Percentiles rank a stretch among this genome's conserved stretches.
Conservation (phyloP, 2,888 invertebrate species). For the Yponomeuta cagnagella region DNA sequence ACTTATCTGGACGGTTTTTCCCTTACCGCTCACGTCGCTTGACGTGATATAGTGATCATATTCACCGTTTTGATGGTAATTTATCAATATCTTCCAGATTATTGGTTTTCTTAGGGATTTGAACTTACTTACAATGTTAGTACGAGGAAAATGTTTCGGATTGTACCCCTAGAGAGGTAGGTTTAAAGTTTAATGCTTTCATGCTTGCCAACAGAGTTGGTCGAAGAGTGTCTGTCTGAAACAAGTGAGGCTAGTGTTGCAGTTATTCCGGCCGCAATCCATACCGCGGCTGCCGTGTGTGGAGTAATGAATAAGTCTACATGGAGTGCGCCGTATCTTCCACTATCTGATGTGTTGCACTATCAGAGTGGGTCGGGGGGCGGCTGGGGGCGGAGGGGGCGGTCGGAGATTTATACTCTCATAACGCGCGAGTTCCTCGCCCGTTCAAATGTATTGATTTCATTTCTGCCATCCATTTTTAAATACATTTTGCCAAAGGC, state of each 20-base stretch:
- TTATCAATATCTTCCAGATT: conserved; percentile 27
- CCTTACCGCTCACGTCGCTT: conserved; percentile 15
- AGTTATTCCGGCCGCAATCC: conserved; percentile 7
- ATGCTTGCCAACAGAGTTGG: background rate
- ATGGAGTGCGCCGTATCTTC: conserved; percentile 44
- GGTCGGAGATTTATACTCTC: conserved; percentile 64
- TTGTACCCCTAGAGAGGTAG: background rate
- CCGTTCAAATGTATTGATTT: conserved; percentile 63
- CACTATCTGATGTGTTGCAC: conserved; percentile 49
- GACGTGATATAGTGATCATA: conserved; percentile 12
- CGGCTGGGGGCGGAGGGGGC: conserved; percentile 29
- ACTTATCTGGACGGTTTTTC: background rate
- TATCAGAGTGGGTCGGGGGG: conserved; percentile 31
- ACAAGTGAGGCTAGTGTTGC: background rate
- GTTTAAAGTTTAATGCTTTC: background rate
- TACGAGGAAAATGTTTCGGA: background rate
- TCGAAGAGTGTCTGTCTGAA: background rate
- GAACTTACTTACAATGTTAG: background rate
- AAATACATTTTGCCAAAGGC: conserved; percentile 32
- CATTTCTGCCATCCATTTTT: conserved; percentile 62
- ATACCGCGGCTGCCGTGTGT: conserved; percentile 26
- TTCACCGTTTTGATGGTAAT: conserved; percentile 35
- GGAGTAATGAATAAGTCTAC: conserved; percentile 52
- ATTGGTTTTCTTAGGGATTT: background rate
- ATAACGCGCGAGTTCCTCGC: conserved; percentile 59